phyloP scores from a whole-genome alignment of 2,888 invertebrate genomes.

The Oegoconia quadripuncta region DNA sequence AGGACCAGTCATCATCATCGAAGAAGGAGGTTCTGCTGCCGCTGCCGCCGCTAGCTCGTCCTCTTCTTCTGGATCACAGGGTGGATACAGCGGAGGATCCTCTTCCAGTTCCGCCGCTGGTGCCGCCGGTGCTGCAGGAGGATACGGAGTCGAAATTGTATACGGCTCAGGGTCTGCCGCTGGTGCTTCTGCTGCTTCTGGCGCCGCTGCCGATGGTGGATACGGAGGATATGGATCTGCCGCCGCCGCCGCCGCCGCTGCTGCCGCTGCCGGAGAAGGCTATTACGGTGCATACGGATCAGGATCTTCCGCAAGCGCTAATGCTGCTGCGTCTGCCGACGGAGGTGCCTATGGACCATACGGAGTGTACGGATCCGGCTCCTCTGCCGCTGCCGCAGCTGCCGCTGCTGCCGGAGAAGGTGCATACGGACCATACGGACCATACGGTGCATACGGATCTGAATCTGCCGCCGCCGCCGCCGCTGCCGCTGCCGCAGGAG shows the following conservation, averaged over 20 bases:
- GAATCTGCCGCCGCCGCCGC: not conserved
- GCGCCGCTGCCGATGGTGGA: not conserved
- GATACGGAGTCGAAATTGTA: constrained; percentile 8
- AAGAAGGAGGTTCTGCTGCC: not conserved
- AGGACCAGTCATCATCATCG: not conserved
- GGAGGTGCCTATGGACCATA: not conserved
- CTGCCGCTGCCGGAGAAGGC: not conserved
- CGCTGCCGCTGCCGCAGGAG: not conserved
- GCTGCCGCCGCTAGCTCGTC: constrained; percentile 1
- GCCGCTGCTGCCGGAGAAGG: constrained; percentile 1
- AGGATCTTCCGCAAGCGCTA: not conserved
- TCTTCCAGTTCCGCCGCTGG: not conserved
- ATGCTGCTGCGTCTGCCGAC: not conserved
- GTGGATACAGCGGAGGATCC: constrained; percentile 4
- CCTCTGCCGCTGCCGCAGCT: not conserved
- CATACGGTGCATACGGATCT: not conserved
- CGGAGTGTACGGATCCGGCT: not conserved
- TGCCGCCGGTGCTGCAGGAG: not conserved
- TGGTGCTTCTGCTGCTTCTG: constrained; percentile 5
- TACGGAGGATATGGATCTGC: not conserved
- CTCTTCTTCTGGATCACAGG: constrained; percentile 6
- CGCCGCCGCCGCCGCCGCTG: not conserved
- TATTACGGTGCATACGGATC: constrained; percentile 1
- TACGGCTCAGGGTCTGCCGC: not conserved
- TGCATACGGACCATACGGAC: not conserved